phyloP scores from a whole-genome alignment of 1,140 invertebrate genomes.

The Sitophilus oryzae region DNA sequence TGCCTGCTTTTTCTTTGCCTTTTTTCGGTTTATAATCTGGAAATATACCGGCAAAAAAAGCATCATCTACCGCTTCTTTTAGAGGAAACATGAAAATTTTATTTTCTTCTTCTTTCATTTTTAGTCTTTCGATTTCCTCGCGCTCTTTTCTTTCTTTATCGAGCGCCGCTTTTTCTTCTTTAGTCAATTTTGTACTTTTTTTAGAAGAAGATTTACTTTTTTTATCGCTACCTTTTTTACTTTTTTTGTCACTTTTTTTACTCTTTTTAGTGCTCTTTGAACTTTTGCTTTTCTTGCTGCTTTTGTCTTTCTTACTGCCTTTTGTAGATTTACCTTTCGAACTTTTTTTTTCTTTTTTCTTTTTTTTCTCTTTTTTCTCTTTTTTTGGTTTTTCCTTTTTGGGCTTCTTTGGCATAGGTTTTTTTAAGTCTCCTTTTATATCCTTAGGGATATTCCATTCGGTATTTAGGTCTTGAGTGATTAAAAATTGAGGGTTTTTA shows the following conservation, averaged over 20 bases:
- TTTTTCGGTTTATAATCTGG: constrained; percentile 29
- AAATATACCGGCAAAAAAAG: constrained; percentile 31
- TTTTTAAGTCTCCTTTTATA: constrained; percentile 24
- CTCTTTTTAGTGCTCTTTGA: constrained; percentile 1
- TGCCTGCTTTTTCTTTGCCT: constrained; percentile 1
- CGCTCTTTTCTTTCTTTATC: constrained; percentile 21
- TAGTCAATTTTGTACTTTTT: constrained; percentile 23
- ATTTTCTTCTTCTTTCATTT: constrained; percentile 23
- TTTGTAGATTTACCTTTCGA: constrained; percentile 6
- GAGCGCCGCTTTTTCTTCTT: constrained; percentile 27
- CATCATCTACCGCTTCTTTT: constrained; percentile 29
- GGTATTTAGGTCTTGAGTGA: constrained; percentile 28
- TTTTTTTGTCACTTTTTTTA: constrained; percentile 16
- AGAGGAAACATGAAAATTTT: constrained; percentile 33
- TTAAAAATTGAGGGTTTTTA: constrained; percentile 22
- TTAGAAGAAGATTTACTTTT: constrained; percentile 18
- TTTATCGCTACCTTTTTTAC: constrained; percentile 12
- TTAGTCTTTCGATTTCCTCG: constrained; percentile 18
- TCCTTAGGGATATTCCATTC: constrained; percentile 33
- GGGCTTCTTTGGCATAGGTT: constrained; percentile 18
- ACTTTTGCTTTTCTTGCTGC: constrained; percentile 16
- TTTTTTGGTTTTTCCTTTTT: constrained; percentile 26
- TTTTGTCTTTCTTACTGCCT: constrained; percentile 7
- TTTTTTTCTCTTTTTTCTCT: constrained; percentile 11
- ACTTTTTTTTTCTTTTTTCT: constrained; percentile 18